Evolutionary conservation across 2,888 invertebrate species (phyloP).

Genomic region (Monopis laevigella): DNA sequence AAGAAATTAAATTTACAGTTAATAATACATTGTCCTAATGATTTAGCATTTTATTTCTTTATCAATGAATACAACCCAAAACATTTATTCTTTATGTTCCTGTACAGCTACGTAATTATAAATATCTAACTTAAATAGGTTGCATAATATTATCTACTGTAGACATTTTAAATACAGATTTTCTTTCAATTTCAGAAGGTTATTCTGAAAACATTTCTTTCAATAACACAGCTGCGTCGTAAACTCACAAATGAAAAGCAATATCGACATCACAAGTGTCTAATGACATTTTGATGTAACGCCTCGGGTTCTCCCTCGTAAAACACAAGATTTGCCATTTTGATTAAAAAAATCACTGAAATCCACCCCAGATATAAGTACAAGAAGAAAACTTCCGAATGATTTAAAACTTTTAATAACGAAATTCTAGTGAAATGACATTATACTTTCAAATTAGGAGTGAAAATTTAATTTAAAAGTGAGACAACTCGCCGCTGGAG

Average conservation of each 20-base stretch:
- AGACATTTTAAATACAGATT: no score
- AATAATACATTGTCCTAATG: no score
- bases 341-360: conserved; percentile 65
- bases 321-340: conserved; percentile 41
- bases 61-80: no score
- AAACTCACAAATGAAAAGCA: conserved; percentile 59
- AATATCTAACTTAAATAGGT: no score
- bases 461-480: conserved; percentile 70
- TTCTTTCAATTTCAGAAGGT: not conserved
- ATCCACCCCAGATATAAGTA: conserved; percentile 47
- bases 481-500: conserved; percentile 59
- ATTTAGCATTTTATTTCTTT: no score
- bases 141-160: no score
- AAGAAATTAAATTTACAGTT: no score
- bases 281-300: conserved; percentile 62
- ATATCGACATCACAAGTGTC: conserved; percentile 62
- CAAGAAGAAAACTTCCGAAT: conserved; percentile 56
- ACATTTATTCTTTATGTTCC: no score
- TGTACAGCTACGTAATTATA: no score
- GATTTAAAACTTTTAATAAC: conserved; percentile 70
- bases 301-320: conserved; percentile 52
- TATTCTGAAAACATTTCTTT: not conserved
- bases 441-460: conserved; percentile 70
- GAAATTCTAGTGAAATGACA: conserved; percentile 67
- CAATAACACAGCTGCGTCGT: conserved; percentile 1